Evolutionary conservation across 2,888 invertebrate species (phyloP), one percentile per base, ranked within the genome.

Genomic region (Trissolcus brochymenae): DNA sequence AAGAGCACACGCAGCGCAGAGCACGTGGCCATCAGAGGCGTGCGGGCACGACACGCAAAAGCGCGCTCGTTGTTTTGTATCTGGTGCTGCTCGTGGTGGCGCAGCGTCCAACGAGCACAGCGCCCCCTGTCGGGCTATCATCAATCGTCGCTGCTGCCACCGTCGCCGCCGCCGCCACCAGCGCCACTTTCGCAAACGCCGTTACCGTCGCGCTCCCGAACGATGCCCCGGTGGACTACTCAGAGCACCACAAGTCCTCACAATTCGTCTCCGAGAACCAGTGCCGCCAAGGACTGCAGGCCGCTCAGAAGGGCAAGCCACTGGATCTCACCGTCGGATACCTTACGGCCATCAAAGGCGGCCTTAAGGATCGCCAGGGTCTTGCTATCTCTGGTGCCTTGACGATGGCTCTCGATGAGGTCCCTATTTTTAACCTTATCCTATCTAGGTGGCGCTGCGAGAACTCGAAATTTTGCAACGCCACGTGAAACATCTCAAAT

Each of bases 311-410:
- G 43, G 72, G 81, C 57, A 84, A 83, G 60, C 79, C 82, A 7
- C 85, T 84, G 66, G 89, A 91, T 78, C 92, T 97, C 85, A 95
- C 94, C 83, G 92, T 97, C 84, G 97, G 97, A 79, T 97, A 96
- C 90, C 91, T 97, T 86, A 94, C 96, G 61, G 95, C 96, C 68
- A 92, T 94, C 87, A 95, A 92, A 89, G 95, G 94, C 83, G 93
- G 92, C 66, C 91, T 93, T 81, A 93, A 93, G 84, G 94, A 94
- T 87, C 92, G 95, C 79, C 95, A 95, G 90, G 97, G 97, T 17
- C 92, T 97, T 84, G 93, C 95, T 80, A 95, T 97, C 85, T 96
- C 96, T 62, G 98, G 98, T 70, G 98, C 98, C 64, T 92, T 98
- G 81, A 93, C 96, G 54, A 93, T 95, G 92, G 98, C 98, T 62